Base-by-base conservation (phyloP, 2,888 invertebrate species). In the Idaea biselata region DNA sequence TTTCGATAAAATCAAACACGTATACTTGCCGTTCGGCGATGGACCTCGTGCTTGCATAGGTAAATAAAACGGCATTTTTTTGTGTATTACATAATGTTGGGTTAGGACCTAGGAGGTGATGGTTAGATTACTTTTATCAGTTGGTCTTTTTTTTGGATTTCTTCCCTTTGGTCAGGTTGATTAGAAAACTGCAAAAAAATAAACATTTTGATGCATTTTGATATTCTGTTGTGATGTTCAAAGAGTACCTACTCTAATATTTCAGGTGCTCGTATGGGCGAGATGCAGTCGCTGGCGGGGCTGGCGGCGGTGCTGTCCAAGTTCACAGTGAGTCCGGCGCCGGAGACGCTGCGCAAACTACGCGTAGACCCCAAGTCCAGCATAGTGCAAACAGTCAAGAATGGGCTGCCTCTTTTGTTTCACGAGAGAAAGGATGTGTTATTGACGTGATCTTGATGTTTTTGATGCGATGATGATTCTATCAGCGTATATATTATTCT, bases 281-380 rank as follows among this genome's bases (percentile, higher is more conserved):
- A 79, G 55, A 86, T 88, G 87, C 88, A 88, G 79, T 86, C 88
- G 14, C 74, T 87, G 70, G 86, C 88, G 0, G 88, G 88, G 2
- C 74, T 88, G 60, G 87, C 87, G 18, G 84, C 87, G 16, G 67
- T 88, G 25, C 76, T 88, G 64, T 73, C 81, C 5, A 66, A 65
- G 62, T 82, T 76, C 66, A 61, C 75, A 0, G 84, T 87, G 61
- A 58, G 69, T 14, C 86, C 88, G 6, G 82, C 82, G 4, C 66
- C 73, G 0, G 67, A 61, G 17, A 74, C 82, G 5, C 61, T 66
- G 33, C 76, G 81, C 6, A 61, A 73, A 6, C 85, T 83, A 0
- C 14, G 32, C 16, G 69, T 81, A 11, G 80, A 84, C 57, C 86
- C 88, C 6, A 72, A 66, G 60, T 78, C 86, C 14, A 71, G 70